Evolutionary conservation across 64 coral and sea anemone genomes (phyloP), one percentile per base, ranked within the genome.

Genomic region (Orbicella faveolata): DNA sequence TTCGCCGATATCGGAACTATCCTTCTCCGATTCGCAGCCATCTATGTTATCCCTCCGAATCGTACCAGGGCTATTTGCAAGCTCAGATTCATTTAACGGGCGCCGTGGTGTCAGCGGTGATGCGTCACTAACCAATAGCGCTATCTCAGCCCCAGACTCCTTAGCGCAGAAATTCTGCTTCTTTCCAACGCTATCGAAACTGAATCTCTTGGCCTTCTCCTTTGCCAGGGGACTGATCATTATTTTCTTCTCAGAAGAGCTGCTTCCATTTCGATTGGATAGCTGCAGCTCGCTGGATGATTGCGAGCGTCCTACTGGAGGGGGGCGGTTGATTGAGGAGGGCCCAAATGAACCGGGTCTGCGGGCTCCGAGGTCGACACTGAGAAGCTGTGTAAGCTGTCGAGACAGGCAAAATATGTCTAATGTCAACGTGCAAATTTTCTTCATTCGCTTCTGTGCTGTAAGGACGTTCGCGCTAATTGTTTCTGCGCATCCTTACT

Each of bases 301-400:
- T 39, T 95, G 93, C 25, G 93, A 95, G 18, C 83, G 83, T 9
- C 93, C 93, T 18, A 95, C 92, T 0, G 93, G 89, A 78, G 93
- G 89, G 1, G 89, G 93, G 10, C 89, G 84, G 9, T 14, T 91
- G 17, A 74, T 3, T 2, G 59, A 48, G 13, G 89, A 81, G 6
- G 57, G 77, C 16, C 53, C 52, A 51, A 75, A 67, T 8, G 93
- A 92, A 34, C 89, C 74, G 0, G 69, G 67, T 81, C 77, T 92
- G 37, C 78, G 70, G 18, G 76, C 88, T 18, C 84, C 89, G 26
- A 95, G 89, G 66, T 95, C 93, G 34, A 95, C 73, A 37, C 34
- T 88, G 12, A 91, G 75, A n/a, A 95, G 55, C 23, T 92, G 83
- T 30, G 81, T 83, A 2, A 95, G 73, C 93, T 95, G 25, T 20